Evolutionary conservation across 2,797 vertebrate species (phyloP), one percentile per base, ranked within the genome.

Genomic region (Merluccius polli): DNA sequence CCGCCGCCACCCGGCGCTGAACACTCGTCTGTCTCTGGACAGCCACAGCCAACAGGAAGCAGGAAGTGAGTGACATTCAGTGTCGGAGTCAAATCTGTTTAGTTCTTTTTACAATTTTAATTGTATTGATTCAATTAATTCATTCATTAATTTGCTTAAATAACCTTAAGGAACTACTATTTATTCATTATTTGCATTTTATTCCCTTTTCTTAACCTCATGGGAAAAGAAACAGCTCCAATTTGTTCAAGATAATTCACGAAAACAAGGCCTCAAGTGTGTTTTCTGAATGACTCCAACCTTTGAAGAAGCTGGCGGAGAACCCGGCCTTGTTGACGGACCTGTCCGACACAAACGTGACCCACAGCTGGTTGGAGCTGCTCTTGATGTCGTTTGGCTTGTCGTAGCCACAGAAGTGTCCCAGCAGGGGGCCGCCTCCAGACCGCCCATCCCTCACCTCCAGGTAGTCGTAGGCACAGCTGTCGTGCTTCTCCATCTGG

Each of bases 261-360:
- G 3, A 48, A 2, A 41, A 41, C 13, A 11, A 1, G 36, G 36
- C 36, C 36, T 36, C 36, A 18, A 21, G 44, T 21, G 16, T 16
- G 29, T n/a, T 36, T 36, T 24, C 15, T 41, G 44, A 44, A 1
- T 0, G 31, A 29, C 48, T 16, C 79, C 81, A 30, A 99, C 96
- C 97, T 96, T 97, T 98, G 83, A 99, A 98, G 84, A 96, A 98
- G 89, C 94, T 97, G 82, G 95, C 95, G 0, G 97, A 93, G 1
- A 99, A 99, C 0, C 98, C 97, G 0, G 96, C 96, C 79, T 98
- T 99, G 94, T 96, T 98, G 87, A 99, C 95, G 1, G 97, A 98
- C 0, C 96, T 95, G 0, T 99, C 98, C 0, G 97, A 99, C 9
- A 95, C 95, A 5, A 99, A 99, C 87, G 96, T 98, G 86, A 99